Evolutionary conservation across 2,888 invertebrate species (phyloP).

Genomic region (Coenonympha glycerion): DNA sequence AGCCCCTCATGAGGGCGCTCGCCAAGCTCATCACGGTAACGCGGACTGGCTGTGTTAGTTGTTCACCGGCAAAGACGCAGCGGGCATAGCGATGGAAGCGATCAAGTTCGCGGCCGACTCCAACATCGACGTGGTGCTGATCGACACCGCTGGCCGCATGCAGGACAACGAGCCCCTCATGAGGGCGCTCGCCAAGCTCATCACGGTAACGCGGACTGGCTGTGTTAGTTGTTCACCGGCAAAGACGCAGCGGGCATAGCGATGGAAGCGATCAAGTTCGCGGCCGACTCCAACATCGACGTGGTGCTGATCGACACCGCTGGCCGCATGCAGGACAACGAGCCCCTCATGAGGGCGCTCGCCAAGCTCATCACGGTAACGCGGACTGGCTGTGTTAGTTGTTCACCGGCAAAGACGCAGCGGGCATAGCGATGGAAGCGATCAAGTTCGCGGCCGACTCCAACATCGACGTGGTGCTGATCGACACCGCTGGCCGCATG

Average conservation of each 20-base stretch:
- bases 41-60: not conserved
- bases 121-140: conserved; percentile 92
- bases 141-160: conserved; percentile 99
- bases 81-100: conserved; percentile 98
- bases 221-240: not conserved
- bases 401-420: conserved; percentile 87
- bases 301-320: conserved; percentile 99
- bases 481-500: conserved; percentile 99
- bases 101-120: conserved; percentile 90
- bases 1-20: conserved; percentile 97
- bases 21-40: conserved; percentile 89
- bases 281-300: conserved; percentile 87
- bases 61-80: conserved; percentile 87
- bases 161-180: conserved; percentile 99
- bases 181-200: conserved; percentile 97
- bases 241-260: conserved; percentile 99
- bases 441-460: conserved; percentile 90
- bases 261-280: conserved; percentile 95
- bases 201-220: conserved; percentile 68
- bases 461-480: conserved; percentile 92
- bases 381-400: not conserved
- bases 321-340: conserved; percentile 99
- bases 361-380: conserved; percentile 89
- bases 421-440: conserved; percentile 98
- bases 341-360: conserved; percentile 97